Conservation (phyloP, 2,888 invertebrate genomes). For the Cheiracanthium punctorium region DNA sequence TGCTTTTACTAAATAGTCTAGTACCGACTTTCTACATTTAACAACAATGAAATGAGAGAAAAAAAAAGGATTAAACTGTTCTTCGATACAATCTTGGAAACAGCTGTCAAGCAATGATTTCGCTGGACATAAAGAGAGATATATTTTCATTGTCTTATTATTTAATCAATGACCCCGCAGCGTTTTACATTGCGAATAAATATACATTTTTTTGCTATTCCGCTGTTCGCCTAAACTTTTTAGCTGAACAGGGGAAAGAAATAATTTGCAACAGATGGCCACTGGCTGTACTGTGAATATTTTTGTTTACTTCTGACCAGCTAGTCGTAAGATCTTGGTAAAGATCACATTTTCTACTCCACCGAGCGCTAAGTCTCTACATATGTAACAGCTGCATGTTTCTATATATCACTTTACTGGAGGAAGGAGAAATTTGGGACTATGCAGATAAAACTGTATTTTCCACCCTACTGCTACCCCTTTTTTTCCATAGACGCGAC, state of each 20-base stretch:
- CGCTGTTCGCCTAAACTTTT: neutral
- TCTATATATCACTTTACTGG: constrained; percentile 48
- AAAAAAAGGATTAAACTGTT: no score
- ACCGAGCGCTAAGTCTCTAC: constrained; percentile 53
- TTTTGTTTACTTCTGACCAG: constrained; percentile 67
- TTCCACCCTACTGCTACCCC: constrained; percentile 30
- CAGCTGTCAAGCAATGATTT: neutral
- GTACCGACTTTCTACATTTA: no score
- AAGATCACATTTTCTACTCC: constrained; percentile 64
- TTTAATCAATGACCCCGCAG: neutral
- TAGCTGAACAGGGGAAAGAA: constrained; percentile 35
- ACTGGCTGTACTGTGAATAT: constrained; percentile 56
- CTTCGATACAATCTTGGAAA: neutral
- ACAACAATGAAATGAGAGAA: no score
- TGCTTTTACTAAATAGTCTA: no score
- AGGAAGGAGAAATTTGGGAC: neutral
- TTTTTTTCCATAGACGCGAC: constrained; percentile 18
- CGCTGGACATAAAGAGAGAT: no score
- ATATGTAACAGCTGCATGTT: constrained; percentile 53
- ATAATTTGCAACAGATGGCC: constrained; percentile 48
- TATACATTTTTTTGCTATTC: neutral
- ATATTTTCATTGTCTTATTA: neutral
- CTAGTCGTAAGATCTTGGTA: constrained; percentile 55
- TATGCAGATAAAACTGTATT: constrained; percentile 57
- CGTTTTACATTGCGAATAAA: neutral